phyloP scores from a whole-genome alignment of 2,797 vertebrate species.

The Lates japonicus region DNA sequence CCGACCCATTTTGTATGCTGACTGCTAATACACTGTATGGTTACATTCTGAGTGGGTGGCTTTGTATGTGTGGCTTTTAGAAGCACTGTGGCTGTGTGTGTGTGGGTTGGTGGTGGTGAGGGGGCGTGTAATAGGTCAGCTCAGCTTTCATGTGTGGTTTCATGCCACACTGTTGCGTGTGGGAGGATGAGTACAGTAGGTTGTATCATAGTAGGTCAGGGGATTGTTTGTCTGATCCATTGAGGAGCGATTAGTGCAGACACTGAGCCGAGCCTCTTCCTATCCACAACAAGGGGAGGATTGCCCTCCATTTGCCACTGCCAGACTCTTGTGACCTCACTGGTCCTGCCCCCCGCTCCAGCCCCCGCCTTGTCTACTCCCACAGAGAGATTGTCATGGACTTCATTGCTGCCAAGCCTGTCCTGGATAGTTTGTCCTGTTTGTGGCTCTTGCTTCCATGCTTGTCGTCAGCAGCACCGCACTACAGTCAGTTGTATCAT shows the following conservation, averaged over 20 bases:
- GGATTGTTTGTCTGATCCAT: slow-evolving; percentile 82
- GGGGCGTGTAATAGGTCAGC: slow-evolving; percentile 46
- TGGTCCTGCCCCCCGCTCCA: slow-evolving; percentile 19
- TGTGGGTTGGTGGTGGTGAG: slow-evolving; percentile 4
- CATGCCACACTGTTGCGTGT: slow-evolving; percentile 11
- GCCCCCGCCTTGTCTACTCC: slow-evolving; percentile 38
- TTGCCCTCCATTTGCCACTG: slow-evolving; percentile 57
- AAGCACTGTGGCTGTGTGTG: slow-evolving; percentile 21
- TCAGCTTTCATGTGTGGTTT: slow-evolving; percentile 40
- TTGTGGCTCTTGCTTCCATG: slow-evolving; percentile 37
- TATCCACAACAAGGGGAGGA: slow-evolving; percentile 57
- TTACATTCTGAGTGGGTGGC: slow-evolving; percentile 53
- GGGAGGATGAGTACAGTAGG: slow-evolving; percentile 51
- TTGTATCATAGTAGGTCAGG: slow-evolving; percentile 76
- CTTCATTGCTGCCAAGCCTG: slow-evolving; percentile 29
- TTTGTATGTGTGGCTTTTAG: slow-evolving; percentile 45
- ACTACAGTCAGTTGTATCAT: not conserved
- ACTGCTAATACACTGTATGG: slow-evolving; percentile 32
- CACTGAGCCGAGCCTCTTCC: slow-evolving; percentile 69
- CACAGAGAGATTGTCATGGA: slow-evolving; percentile 47
- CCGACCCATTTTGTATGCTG: slow-evolving; percentile 37
- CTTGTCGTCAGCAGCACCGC: slow-evolving; percentile 7
- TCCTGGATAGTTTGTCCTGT: slow-evolving; percentile 29
- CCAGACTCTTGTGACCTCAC: slow-evolving; percentile 56
- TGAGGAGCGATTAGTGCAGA: slow-evolving; percentile 77